These are phyloP conservation scores for Chascanopsetta lugubris DNA, from an alignment of 2,113 vertebrate genomes.

Conservation along the genomic window DNA sequence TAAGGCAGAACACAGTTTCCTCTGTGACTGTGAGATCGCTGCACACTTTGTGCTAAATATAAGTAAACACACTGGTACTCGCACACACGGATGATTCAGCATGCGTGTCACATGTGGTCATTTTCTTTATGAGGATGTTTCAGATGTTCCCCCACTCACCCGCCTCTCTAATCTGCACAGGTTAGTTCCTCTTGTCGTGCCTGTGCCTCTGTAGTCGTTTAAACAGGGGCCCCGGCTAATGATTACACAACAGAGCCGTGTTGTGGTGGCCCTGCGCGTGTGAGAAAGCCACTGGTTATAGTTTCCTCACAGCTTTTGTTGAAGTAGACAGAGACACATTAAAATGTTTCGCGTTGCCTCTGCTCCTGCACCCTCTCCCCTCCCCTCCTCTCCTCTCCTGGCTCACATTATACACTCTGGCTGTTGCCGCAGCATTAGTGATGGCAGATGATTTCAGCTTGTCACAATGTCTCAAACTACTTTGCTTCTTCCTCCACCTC, in stretches of 20 bases:
- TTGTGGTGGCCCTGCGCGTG: not conserved
- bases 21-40: conserved; percentile 22
- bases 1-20: no score
- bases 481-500: not conserved
- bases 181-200: conserved; percentile 12
- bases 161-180: not conserved
- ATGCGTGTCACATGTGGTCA: not conserved
- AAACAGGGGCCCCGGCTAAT: conserved; percentile 9
- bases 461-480: conserved; percentile 43
- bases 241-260: conserved; percentile 25
- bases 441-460: conserved; percentile 35
- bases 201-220: conserved; percentile 1
- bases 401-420: conserved; percentile 25
- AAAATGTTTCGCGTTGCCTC: conserved; percentile 32
- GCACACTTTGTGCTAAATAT: not conserved
- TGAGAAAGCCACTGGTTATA: conserved; percentile 22
- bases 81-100: conserved; percentile 10
- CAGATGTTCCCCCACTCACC: not conserved
- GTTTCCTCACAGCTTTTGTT: conserved; percentile 27
- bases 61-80: not conserved
- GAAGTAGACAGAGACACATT: conserved; percentile 27
- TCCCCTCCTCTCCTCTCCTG: conserved; percentile 10
- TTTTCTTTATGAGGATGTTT: conserved; percentile 3
- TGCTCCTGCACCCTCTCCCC: conserved; percentile 18
- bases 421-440: conserved; percentile 37